Conservation (phyloP, 2,113 vertebrate species). For the Bungarus multicinctus region DNA sequence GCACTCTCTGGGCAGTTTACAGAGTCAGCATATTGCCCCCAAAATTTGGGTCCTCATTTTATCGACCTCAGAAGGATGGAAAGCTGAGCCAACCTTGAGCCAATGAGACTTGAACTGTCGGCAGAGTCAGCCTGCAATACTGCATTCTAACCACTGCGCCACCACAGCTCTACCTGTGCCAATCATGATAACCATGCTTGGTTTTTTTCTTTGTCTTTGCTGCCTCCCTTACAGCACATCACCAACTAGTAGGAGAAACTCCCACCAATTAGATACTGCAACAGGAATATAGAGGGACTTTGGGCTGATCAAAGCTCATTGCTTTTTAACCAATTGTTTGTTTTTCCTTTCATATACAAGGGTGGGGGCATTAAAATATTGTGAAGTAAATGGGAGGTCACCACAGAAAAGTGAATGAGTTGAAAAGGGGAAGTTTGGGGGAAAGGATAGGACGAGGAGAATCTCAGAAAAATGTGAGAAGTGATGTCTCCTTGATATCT, state of each 20-base stretch:
- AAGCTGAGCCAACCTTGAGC: background rate
- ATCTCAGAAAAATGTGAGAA: background rate
- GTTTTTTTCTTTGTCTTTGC: background rate
- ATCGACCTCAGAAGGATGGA: background rate
- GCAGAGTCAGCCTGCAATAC: background rate
- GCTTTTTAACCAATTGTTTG: background rate
- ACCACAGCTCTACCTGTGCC: background rate
- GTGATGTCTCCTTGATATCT: background rate
- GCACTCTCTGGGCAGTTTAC: background rate
- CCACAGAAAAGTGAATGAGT: background rate
- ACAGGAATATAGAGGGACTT: background rate
- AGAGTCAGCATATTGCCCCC: background rate
- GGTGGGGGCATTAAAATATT: background rate
- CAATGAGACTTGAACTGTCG: background rate
- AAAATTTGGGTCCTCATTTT: background rate
- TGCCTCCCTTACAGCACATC: background rate
- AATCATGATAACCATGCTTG: background rate
- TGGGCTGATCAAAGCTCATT: background rate
- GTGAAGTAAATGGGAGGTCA: background rate
- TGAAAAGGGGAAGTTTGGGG: background rate
- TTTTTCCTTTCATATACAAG: background rate
- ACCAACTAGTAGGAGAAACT: background rate
- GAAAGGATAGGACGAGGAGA: background rate
- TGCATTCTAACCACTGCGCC: background rate
- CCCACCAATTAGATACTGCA: background rate